These are phyloP conservation scores for Phodopus roborovskii DNA, from an alignment of 2,113 vertebrate species.

Conservation along the genomic window DNA sequence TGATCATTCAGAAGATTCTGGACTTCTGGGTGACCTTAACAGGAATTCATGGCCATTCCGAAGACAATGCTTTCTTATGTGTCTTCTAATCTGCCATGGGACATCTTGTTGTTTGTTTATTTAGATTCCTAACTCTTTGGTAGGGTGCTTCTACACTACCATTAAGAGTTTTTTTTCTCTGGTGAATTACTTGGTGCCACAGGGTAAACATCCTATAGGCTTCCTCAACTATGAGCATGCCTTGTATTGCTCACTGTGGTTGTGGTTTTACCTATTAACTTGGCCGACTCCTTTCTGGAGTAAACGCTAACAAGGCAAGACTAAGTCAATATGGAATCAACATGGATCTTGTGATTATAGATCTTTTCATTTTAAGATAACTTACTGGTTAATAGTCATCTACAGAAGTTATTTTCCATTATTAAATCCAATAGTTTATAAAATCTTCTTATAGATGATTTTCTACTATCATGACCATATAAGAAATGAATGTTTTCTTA, in stretches of 20 bases:
- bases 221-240: neutral
- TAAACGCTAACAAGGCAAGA: neutral
- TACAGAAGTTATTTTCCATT: neutral
- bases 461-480: neutral
- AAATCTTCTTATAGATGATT: neutral
- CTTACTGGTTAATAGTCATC: neutral
- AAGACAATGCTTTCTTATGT: neutral
- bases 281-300: neutral
- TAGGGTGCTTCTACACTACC: neutral
- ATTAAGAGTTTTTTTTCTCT: neutral
- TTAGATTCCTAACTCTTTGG: neutral
- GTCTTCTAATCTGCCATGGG: neutral
- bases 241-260: neutral
- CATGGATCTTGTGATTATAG: neutral
- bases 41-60: neutral
- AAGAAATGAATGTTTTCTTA: neutral
- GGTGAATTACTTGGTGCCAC: neutral
- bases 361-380: neutral
- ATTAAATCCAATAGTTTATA: neutral
- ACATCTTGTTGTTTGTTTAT: neutral
- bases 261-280: neutral
- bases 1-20: neutral
- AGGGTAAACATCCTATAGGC: accelerated
- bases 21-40: neutral
- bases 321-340: neutral